Percentiles rank a stretch among this genome's conserved stretches.
phyloP scores from a whole-genome alignment of 2,113 vertebrate genomes.

The Coptodon bakossiorum region DNA sequence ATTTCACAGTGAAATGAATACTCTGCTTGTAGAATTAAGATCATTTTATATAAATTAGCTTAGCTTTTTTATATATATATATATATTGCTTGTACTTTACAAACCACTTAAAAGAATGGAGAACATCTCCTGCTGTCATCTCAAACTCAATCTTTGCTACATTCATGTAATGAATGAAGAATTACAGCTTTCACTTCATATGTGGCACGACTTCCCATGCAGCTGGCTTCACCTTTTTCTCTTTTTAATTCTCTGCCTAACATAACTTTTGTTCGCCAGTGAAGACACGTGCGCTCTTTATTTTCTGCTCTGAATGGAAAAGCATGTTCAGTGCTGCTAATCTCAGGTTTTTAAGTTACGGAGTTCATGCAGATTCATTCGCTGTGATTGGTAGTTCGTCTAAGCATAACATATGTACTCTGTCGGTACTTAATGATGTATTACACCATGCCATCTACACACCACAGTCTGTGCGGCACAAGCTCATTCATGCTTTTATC shows the following conservation, averaged over 20 bases:
- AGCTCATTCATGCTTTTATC: background rate
- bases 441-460: background rate
- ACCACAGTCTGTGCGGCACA: background rate
- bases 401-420: background rate
- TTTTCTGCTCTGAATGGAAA: background rate
- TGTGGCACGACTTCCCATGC: background rate
- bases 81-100: background rate
- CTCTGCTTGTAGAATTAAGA: background rate
- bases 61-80: no score
- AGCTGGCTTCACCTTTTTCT: background rate
- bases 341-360: background rate
- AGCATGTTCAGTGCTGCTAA: background rate
- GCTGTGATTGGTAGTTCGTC: background rate
- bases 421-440: background rate
- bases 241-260: background rate
- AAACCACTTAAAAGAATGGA: background rate
- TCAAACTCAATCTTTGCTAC: background rate
- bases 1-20: conserved; percentile 41
- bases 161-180: background rate
- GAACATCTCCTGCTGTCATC: background rate
- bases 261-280: background rate
- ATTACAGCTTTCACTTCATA: background rate
- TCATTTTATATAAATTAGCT: background rate
- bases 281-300: background rate
- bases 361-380: background rate